Evolutionary conservation across 2,888 invertebrate species (phyloP).

Genomic region (Protodeltote pygarga): DNA sequence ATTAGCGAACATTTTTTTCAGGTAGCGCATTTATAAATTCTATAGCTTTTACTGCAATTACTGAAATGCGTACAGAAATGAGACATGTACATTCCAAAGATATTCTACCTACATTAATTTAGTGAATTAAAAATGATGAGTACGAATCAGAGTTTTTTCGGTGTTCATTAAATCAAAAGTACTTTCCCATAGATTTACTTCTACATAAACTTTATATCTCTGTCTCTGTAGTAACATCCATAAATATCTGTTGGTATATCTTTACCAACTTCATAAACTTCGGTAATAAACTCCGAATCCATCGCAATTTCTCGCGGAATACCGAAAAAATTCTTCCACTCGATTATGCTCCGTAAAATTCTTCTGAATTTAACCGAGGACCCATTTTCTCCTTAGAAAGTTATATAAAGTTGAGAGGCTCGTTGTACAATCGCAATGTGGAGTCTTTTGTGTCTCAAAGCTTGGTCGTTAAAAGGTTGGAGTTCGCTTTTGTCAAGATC

Average conservation of each 20-base stretch:
- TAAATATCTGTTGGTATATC: conserved; percentile 8
- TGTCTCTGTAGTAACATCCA: conserved; percentile 10
- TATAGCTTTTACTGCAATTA: too few relatives aligned
- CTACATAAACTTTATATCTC: too few relatives aligned
- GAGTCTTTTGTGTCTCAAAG: conserved; percentile 32
- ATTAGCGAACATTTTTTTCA: too few relatives aligned
- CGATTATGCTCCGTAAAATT: conserved; percentile 28
- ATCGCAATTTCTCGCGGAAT: conserved; percentile 25
- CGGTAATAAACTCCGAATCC: conserved; percentile 36
- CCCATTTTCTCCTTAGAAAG: conserved; percentile 30
- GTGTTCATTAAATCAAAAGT: too few relatives aligned
- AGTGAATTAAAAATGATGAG: too few relatives aligned
- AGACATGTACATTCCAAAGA: too few relatives aligned
- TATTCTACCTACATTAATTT: too few relatives aligned
- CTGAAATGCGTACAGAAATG: too few relatives aligned
- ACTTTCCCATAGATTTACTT: too few relatives aligned
- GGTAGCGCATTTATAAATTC: too few relatives aligned
- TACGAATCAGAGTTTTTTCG: too few relatives aligned
- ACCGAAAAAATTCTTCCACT: conserved; percentile 33
- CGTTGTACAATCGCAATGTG: conserved; percentile 32
- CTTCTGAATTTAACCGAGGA: conserved; percentile 23
- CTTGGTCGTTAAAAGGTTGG: conserved; percentile 29
- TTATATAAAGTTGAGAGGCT: conserved; percentile 31
- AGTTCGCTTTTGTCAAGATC: conserved; percentile 21
- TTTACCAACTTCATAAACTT: conserved; percentile 35